Evolutionary conservation across 2,113 vertebrate genomes (phyloP).

Genomic region (Pycnonotus jocosus): DNA sequence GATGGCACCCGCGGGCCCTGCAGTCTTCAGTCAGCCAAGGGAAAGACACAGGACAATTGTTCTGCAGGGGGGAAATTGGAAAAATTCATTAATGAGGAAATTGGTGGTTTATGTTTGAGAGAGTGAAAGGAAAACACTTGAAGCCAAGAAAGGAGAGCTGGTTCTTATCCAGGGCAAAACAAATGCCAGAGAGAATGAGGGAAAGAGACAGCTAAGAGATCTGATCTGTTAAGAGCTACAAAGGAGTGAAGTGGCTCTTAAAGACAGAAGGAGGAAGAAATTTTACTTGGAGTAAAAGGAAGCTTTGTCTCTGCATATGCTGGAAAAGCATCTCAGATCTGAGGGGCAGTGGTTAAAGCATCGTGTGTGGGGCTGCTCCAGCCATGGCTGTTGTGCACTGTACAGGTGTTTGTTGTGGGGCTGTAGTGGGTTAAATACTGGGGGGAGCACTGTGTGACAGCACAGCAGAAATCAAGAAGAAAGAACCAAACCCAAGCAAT

Average conservation of each 20-base stretch:
- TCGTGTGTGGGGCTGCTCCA: not conserved
- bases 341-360: not conserved
- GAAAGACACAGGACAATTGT: not conserved
- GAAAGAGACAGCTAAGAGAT: not conserved
- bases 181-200: not conserved
- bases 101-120: not conserved
- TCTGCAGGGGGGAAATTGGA: not conserved
- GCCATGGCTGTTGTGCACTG: rapidly evolving
- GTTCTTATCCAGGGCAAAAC: not conserved
- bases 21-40: not conserved
- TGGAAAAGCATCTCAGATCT: not conserved
- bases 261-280: not conserved
- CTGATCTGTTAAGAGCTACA: not conserved
- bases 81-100: not conserved
- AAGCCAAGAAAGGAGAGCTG: not conserved
- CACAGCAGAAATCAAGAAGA: not conserved
- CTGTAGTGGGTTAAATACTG: not conserved
- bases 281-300: not conserved
- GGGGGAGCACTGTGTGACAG: not conserved
- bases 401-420: rapidly evolving
- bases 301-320: not conserved
- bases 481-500: not conserved
- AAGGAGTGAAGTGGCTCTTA: not conserved
- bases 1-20: not conserved
- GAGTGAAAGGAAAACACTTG: not conserved